Evolutionary conservation across 2,113 vertebrate genomes (phyloP), one percentile per base, ranked within the genome.

Genomic region (Hypocryptadius cinnamomeus): DNA sequence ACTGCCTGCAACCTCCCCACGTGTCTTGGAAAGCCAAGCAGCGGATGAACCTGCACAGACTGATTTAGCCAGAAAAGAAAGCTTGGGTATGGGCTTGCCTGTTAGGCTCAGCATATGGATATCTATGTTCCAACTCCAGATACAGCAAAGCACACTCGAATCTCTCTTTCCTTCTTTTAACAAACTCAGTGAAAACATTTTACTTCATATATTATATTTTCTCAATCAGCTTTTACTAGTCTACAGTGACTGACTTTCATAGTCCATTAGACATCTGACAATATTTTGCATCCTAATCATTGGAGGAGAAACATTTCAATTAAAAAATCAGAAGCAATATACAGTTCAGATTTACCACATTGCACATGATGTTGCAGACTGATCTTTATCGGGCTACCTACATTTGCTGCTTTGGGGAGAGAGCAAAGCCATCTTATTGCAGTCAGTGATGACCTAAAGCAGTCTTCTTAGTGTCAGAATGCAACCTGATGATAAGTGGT

Each of bases 261-360:
- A 64, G 44, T 11, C 48, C n/a, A 53, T 71, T 63, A 65, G 79
- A 30, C 65, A 59, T 15, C 40, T 65, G 40, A 74, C 56, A 47
- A 56, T 7, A 18, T 44, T 92, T 71, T 74, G 85, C 42, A 81
- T 70, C 81, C 73, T 68, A 85, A 79, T 53, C 6, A 5, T 73
- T 74, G 82, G 28, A 91, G 28, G 87, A 95, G 59, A 93, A 44
- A 87, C 14, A 24, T 45, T 86, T 91, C 57, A 79, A 45, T 37
- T 0, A 11, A 53, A 87, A 51, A 65, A 77, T 19, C 40, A 44
- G n/a, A 79, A 89, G 39, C 66, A 63, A 85, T 89, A 81, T 70
- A 65, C 57, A 85, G 84, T 96, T 96, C 85, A 85, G 84, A 71
- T 78, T 30, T 66, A 81, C 40, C 80, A 71, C 25, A 9, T 91